phyloP scores from a whole-genome alignment of 2,113 vertebrate genomes.

The Poecile atricapillus region DNA sequence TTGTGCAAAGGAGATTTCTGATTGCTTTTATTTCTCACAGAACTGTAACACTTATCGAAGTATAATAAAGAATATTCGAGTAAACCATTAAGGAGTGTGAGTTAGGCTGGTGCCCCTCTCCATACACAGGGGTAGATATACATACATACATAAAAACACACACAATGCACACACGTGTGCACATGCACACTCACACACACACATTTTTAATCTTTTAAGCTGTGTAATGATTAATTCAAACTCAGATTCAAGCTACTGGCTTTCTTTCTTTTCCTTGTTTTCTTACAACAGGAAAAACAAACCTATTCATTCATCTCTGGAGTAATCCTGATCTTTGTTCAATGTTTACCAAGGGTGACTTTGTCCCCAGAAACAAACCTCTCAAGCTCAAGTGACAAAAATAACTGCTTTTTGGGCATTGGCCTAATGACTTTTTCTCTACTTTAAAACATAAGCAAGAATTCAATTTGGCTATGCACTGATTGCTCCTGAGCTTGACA shows the following conservation, averaged over 20 bases:
- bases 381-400: slow-evolving; percentile 11
- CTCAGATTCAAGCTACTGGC: not conserved
- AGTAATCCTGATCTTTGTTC: not conserved
- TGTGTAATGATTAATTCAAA: not conserved
- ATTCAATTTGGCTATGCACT: not conserved
- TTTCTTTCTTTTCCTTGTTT: not conserved
- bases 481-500: not conserved
- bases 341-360: not conserved
- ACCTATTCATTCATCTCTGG: not conserved
- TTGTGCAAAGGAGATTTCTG: slow-evolving; percentile 58
- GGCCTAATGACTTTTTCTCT: slow-evolving; percentile 8
- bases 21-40: slow-evolving; percentile 59
- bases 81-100: slow-evolving; percentile 9
- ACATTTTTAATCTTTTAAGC: not conserved
- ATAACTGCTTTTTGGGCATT: not conserved
- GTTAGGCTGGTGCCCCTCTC: not conserved
- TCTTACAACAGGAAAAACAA: not conserved
- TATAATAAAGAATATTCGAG: slow-evolving; percentile 37
- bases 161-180: not conserved
- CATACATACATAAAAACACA: slow-evolving; percentile 1
- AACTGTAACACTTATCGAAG: slow-evolving; percentile 39
- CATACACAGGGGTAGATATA: not conserved
- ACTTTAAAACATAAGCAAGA: slow-evolving; percentile 12
- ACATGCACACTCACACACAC: not conserved
- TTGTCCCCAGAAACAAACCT: slow-evolving; percentile 2